A percentile compares a stretch with the other conserved stretches of the same genome.
Evolutionary conservation across 2,888 invertebrate species (phyloP).

Genomic region (Zhengitettix transpicula): DNA sequence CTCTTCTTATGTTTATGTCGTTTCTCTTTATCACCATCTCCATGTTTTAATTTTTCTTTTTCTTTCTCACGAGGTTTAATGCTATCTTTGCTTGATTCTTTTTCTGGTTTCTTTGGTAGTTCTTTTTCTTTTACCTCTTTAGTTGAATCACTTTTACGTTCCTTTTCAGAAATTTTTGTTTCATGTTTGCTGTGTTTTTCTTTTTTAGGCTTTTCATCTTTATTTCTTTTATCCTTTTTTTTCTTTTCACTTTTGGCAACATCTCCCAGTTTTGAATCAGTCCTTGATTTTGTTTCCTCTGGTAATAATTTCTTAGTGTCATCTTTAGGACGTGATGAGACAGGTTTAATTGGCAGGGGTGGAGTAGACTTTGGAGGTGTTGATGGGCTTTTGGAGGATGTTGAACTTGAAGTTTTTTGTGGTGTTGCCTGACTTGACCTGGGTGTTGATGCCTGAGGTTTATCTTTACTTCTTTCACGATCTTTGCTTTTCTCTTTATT

Average conservation of each 20-base stretch:
- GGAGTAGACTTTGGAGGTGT: conserved; percentile 17
- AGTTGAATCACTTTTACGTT: conserved; percentile 13
- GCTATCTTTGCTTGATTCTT: conserved; percentile 19
- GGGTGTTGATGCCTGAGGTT: conserved; percentile 14
- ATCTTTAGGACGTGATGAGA: conserved; percentile 18
- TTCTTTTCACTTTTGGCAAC: conserved; percentile 14
- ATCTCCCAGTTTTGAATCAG: conserved; percentile 7
- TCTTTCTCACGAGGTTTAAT: conserved; percentile 32
- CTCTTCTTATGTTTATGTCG: conserved; percentile 21
- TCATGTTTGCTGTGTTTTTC: conserved; percentile 46
- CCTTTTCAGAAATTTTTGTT: conserved; percentile 21
- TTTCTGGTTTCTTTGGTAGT: conserved; percentile 22
- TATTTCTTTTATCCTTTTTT: conserved; percentile 25
- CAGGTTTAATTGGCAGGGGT: conserved; percentile 18
- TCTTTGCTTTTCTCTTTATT: conserved; percentile 38
- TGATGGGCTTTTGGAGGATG: conserved; percentile 23
- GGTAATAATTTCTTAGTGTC: conserved; percentile 21
- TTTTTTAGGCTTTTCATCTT: conserved; percentile 31
- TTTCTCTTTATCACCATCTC: conserved; percentile 17
- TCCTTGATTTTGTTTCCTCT: conserved; percentile 7
- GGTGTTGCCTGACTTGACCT: conserved; percentile 4
- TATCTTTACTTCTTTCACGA: conserved; percentile 33
- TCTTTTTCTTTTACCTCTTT: conserved; percentile 21
- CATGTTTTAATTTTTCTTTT: conserved; percentile 31
- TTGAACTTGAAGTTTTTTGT: conserved; percentile 20